Base-by-base conservation (phyloP, 2,888 invertebrate genomes). In the Pardosa pseudoannulata region DNA sequence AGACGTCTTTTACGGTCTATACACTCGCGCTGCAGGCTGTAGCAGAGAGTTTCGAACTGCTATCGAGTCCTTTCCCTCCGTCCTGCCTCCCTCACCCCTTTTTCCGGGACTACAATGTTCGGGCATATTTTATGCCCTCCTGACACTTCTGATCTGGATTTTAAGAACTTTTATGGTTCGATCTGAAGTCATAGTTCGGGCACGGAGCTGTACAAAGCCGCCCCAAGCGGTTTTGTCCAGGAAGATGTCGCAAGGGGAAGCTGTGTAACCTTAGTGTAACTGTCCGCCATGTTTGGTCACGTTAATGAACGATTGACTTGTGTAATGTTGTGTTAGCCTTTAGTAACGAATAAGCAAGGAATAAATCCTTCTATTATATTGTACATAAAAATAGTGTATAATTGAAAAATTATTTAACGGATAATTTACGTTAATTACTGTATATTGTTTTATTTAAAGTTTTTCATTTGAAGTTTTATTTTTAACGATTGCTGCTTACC, bases 121-220 rank as follows among this genome's bases (percentile, higher is more conserved):
- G 11, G 50, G 56, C 32, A 70, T 78, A 70, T 71, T 72, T 79
- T 79, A 79, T 71, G 62, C 64, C 46, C 50, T 23, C 41, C 29
- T 19, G 64, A 79, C 62, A 13, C 19, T 64, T 32, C 27, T 71
- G 79, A 79, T 79, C 41, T 64, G 28, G 79, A 72, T 65, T 79
- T 79, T 72, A 56, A 50, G 78, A 31, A 70, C 27, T 78, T 78
- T 78, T 78, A 78, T 78, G 39, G 50, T 50, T 29, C 65, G 39
- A 28, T n/a, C 7, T 16, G 64, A 11, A 31, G 36, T 29, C 32
- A 27, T 56, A 28, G 46, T 28, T 39, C 64, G 28, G 50, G 27
- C 13, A 56, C 16, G 27, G n/a, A 36, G 62, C 23, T 6, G 29
- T 23, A 23, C 56, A 72, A 36, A 36, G 19, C 39, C 36, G 9